Conservation (phyloP, 1,140 invertebrate species). For the Drosophila elegans region DNA sequence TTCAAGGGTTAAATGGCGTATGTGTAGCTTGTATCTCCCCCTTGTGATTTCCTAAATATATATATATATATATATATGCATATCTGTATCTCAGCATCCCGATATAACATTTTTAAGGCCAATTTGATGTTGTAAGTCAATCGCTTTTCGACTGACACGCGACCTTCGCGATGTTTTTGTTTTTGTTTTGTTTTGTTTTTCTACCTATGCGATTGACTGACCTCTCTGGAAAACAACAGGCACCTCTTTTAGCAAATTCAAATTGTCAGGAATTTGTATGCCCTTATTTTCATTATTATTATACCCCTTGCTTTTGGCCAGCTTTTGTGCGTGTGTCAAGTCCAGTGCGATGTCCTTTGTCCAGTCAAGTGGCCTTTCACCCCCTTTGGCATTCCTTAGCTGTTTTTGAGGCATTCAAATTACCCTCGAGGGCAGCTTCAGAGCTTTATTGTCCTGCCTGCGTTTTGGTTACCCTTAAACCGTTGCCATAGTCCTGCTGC, state of each 20-base stretch:
- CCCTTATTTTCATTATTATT: no score
- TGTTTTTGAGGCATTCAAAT: slow-evolving; percentile 63
- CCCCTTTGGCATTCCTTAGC: slow-evolving; percentile 34
- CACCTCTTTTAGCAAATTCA: slow-evolving; percentile 17
- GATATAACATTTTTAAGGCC: slow-evolving; percentile 10
- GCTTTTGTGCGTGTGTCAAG: slow-evolving; percentile 78
- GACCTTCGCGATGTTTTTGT: slow-evolving; percentile 5
- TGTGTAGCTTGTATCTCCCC: slow-evolving; percentile 19
- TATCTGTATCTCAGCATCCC: not conserved
- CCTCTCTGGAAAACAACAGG: slow-evolving; percentile 30
- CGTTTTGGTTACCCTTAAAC: slow-evolving; percentile 13
- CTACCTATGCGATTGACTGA: slow-evolving; percentile 27
- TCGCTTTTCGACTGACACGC: slow-evolving; percentile 26
- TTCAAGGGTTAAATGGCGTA: slow-evolving; percentile 73
- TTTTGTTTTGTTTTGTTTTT: not conserved
- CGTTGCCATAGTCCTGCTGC: slow-evolving; percentile 26
- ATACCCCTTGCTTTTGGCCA: slow-evolving; percentile 1
- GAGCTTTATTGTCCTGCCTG: slow-evolving; percentile 56
- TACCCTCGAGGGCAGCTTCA: slow-evolving; percentile 72
- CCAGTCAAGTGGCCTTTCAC: slow-evolving; percentile 66
- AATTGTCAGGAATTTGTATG: not conserved
- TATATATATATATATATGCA: not conserved
- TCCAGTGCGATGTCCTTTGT: slow-evolving; percentile 72
- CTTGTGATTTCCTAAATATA: not conserved
- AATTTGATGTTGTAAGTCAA: slow-evolving; percentile 16